Evolutionary conservation across 2,797 vertebrate genomes (phyloP).

Genomic region (Menidia menidia): DNA sequence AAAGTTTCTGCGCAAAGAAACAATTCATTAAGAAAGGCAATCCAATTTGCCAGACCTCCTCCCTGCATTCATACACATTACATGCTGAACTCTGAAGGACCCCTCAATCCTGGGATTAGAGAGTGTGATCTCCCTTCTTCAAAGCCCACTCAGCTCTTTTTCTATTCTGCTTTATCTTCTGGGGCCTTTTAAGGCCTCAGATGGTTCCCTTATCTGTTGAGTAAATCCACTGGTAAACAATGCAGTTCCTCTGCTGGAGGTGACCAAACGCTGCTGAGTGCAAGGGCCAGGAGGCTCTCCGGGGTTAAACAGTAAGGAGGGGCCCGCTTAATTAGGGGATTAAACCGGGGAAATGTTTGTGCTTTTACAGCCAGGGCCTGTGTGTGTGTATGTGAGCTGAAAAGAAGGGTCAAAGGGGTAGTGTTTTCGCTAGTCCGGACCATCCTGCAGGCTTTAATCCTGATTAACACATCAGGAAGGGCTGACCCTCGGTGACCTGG

Average conservation of each 20-base stretch:
- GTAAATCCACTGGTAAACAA: conserved; percentile 84
- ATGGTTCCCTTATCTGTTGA: conserved; percentile 81
- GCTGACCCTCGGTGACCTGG: conserved; percentile 82
- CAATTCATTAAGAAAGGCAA: conserved; percentile 63
- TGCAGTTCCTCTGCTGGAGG: conserved; percentile 81
- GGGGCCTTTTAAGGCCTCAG: conserved; percentile 69
- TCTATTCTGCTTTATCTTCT: conserved; percentile 79
- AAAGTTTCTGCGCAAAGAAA: conserved; percentile 29
- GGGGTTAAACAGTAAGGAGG: conserved; percentile 77
- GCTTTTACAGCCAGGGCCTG: conserved; percentile 77
- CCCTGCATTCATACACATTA: conserved; percentile 78
- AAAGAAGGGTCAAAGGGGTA: conserved; percentile 21
- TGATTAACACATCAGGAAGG: conserved; percentile 85
- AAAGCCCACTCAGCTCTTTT: conserved; percentile 75
- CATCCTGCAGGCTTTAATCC: conserved; percentile 79
- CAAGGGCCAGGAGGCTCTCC: conserved; percentile 70
- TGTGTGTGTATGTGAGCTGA: conserved; percentile 44
- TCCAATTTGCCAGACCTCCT: conserved; percentile 78
- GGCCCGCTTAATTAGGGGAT: conserved; percentile 85
- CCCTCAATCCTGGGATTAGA: conserved; percentile 81
- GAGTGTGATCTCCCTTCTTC: conserved; percentile 83
- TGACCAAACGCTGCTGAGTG: conserved; percentile 78
- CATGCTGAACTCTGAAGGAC: conserved; percentile 82
- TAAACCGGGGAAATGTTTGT: conserved; percentile 78
- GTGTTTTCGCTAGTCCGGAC: conserved; percentile 75